A percentile compares a stretch with the other conserved stretches of the same genome.
Conservation (phyloP, 2,797 vertebrate genomes). For the Helarctos malayanus region DNA sequence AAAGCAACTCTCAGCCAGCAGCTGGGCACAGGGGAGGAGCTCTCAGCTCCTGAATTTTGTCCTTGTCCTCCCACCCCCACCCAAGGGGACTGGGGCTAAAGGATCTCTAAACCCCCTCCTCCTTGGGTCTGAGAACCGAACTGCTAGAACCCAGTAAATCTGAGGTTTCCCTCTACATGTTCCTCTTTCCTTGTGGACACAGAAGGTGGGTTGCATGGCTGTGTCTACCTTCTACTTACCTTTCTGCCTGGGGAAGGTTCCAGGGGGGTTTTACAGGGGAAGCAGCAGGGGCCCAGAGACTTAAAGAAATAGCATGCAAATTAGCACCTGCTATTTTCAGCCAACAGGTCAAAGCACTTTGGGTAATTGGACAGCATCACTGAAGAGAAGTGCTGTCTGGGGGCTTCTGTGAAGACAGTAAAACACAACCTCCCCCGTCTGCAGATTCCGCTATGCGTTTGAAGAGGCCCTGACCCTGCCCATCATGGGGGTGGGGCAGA, state of each 20-base stretch:
- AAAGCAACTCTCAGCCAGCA: not conserved
- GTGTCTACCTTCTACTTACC: not conserved
- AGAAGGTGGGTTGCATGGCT: not conserved
- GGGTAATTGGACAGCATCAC: not conserved
- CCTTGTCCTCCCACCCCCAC: not conserved
- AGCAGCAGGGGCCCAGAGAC: not conserved
- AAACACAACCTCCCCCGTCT: not conserved
- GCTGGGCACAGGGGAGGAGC: fast-evolving
- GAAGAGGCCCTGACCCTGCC: slow-evolving; percentile 31
- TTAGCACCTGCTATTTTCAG: slow-evolving; percentile 40
- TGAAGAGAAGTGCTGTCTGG: not conserved
- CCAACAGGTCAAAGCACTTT: slow-evolving; percentile 33
- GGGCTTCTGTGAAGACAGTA: slow-evolving; percentile 29
- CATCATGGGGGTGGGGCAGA: not conserved
- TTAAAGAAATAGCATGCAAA: slow-evolving; percentile 50
- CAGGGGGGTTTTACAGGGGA: not conserved
- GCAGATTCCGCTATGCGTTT: fast-evolving
- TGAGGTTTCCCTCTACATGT: not conserved
- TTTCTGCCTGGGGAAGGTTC: not conserved
- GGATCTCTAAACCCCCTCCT: not conserved
- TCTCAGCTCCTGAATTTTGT: not conserved
- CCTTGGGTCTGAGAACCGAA: not conserved
- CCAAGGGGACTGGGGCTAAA: not conserved
- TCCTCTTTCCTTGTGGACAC: not conserved
- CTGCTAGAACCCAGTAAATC: not conserved